phyloP scores from a whole-genome alignment of 30 jellyfish, hydroid and myxozoan genomes.

The Aurelia aurita region DNA sequence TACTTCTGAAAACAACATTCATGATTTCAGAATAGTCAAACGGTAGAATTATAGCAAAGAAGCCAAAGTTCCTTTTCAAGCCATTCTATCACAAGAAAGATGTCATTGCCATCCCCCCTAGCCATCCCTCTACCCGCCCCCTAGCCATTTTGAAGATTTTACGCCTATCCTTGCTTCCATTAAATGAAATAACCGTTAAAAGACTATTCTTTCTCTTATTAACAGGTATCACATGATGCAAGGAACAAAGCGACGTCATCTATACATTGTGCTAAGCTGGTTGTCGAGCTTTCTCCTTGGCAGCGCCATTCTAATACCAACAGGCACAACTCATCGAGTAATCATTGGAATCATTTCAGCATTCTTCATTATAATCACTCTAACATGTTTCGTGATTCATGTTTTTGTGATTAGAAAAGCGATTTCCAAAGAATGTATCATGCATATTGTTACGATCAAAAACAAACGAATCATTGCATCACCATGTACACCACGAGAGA shows the following conservation, averaged over 20 bases:
- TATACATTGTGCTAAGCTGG: neutral
- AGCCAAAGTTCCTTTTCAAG: too few species aligned
- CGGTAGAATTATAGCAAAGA: too few species aligned
- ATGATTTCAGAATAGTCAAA: too few species aligned
- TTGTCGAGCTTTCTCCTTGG: neutral
- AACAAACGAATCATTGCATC: constrained; percentile 22
- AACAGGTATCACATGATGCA: constrained; percentile 35
- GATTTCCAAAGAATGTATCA: constrained; percentile 35
- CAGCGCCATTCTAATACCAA: neutral
- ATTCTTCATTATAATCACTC: neutral
- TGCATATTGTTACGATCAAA: constrained; percentile 22
- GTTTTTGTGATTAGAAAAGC: constrained; percentile 15
- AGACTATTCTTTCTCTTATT: neutral
- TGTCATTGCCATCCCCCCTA: too few species aligned
- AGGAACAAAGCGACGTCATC: constrained; percentile 4
- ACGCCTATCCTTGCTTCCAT: too few species aligned
- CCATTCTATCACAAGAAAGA: too few species aligned
- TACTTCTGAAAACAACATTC: too few species aligned
- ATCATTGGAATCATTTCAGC: neutral
- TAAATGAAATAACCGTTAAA: too few species aligned
- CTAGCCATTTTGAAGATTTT: too few species aligned
- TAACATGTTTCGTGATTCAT: neutral
- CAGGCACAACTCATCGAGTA: neutral
- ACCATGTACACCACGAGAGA: constrained; percentile 47
- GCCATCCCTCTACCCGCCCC: too few species aligned